Conservation (phyloP, 2,797 vertebrate genomes). For the Thunnus albacares region DNA sequence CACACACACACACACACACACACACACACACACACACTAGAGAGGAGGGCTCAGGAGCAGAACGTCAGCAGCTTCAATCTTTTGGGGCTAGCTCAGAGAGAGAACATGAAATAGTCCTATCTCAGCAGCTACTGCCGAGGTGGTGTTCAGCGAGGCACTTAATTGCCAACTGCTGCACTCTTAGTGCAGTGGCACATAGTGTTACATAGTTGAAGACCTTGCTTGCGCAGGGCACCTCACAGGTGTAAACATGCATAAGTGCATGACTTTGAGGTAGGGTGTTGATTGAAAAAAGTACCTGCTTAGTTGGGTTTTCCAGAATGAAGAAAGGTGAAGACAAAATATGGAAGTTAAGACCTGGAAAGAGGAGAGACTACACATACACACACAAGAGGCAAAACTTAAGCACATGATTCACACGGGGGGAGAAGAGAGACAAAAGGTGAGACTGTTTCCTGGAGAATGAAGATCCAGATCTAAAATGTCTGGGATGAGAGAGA, state of each 20-base stretch:
- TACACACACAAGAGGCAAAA: not conserved
- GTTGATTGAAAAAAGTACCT: constrained; percentile 40
- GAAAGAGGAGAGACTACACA: constrained; percentile 1
- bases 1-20: constrained; percentile 46
- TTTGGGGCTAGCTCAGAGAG: not conserved
- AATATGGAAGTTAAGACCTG: not conserved
- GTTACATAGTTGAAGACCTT: constrained; percentile 27
- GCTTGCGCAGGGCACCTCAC: constrained; percentile 16
- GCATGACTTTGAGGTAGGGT: constrained; percentile 25
- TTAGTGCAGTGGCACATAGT: constrained; percentile 10
- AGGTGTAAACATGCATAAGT: constrained; percentile 29
- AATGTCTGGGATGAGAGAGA: no score
- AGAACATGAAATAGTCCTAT: constrained; percentile 51
- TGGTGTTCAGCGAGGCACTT: constrained; percentile 48
- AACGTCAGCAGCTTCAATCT: constrained; percentile 30
- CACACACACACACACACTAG: constrained; percentile 43
- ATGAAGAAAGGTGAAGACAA: constrained; percentile 14
- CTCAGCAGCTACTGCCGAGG: constrained; percentile 43
- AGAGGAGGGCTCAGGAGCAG: constrained; percentile 20
- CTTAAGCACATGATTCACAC: no score
- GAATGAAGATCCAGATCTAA: not conserved
- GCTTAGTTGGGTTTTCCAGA: constrained; percentile 17
- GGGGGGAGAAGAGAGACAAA: not conserved
- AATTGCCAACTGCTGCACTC: constrained; percentile 58
- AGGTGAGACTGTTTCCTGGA: not conserved